Conservation (phyloP, 2,888 invertebrate species). For the Fragum whitleyi region DNA sequence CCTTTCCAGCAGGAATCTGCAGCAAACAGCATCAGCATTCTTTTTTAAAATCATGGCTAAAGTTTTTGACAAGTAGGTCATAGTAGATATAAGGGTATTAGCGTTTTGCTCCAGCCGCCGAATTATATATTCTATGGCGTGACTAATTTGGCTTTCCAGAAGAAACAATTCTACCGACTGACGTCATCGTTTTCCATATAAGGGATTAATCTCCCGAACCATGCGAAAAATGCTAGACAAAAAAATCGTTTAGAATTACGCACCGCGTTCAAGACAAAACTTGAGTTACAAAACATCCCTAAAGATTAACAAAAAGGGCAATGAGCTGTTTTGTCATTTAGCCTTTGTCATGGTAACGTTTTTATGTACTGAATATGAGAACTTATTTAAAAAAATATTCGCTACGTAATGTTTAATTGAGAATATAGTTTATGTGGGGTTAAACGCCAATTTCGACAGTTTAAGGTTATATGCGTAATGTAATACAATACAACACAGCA, state of each 20-base stretch:
- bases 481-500: too few species aligned
- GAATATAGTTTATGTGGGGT: too few species aligned
- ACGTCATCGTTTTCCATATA: conserved; percentile 19
- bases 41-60: too few species aligned
- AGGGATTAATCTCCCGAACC: conserved; percentile 19
- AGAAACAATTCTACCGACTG: conserved; percentile 5
- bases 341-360: too few species aligned
- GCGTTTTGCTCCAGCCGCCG: not conserved
- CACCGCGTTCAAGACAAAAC: not conserved
- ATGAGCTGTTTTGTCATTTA: not conserved
- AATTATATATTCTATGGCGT: conserved; percentile 15
- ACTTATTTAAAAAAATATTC: too few species aligned
- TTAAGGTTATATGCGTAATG: too few species aligned
- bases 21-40: too few species aligned
- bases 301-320: not conserved
- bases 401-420: too few species aligned
- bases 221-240: conserved; percentile 5
- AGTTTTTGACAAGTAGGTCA: not conserved
- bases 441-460: too few species aligned
- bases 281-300: not conserved
- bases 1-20: too few species aligned
- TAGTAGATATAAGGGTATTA: not conserved
- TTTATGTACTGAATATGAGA: too few species aligned
- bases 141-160: conserved; percentile 24
- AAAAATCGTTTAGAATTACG: conserved; percentile 14